phyloP scores from a whole-genome alignment of 2,797 vertebrate species.

The Semotilus atromaculatus region DNA sequence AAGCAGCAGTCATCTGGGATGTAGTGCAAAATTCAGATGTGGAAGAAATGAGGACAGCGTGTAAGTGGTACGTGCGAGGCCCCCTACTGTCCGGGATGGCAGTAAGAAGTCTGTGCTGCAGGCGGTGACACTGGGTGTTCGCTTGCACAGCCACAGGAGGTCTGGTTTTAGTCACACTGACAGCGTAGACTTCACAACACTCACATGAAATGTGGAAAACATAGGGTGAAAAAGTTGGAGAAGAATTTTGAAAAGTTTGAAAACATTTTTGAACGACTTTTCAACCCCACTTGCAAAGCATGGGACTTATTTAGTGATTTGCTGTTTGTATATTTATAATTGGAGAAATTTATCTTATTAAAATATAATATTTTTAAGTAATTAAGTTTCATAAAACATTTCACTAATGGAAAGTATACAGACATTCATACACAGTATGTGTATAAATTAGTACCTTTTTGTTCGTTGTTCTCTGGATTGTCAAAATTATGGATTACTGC shows the following conservation, averaged over 20 bases:
- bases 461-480: too few species aligned
- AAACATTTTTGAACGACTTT: neutral
- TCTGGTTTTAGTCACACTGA: conserved; percentile 11
- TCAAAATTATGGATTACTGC: too few species aligned
- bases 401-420: too few species aligned
- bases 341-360: neutral
- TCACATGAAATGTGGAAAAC: conserved; percentile 18
- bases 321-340: neutral
- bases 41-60: conserved; percentile 23
- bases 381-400: neutral
- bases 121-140: conserved; percentile 31
- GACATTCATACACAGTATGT: neutral
- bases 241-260: conserved; percentile 7
- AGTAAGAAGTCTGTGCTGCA: conserved; percentile 35
- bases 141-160: conserved; percentile 34
- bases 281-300: neutral
- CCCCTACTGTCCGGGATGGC: conserved; percentile 48
- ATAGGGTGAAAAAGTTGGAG: conserved; percentile 21
- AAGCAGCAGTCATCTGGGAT: neutral
- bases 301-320: neutral
- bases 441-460: too few species aligned
- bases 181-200: conserved; percentile 18
- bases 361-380: too few species aligned
- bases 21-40: conserved; percentile 22
- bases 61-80: conserved; percentile 35